Evolutionary conservation across 1,140 invertebrate species (phyloP).

Genomic region (Lethocerus indicus): DNA sequence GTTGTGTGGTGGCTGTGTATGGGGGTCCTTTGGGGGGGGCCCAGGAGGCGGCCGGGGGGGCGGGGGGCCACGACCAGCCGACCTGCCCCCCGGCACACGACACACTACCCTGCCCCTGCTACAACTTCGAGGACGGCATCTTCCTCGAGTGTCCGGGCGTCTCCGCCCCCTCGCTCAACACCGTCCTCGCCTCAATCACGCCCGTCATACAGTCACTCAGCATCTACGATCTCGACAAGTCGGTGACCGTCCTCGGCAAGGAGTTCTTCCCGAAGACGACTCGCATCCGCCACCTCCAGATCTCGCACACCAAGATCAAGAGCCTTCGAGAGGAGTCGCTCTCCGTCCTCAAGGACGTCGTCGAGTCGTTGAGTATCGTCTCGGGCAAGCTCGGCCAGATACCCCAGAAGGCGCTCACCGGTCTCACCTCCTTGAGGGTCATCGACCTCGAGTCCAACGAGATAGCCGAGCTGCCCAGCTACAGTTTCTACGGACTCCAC

Average conservation of each 20-base stretch:
- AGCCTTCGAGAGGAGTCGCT: conserved; percentile 58
- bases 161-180: conserved; percentile 36
- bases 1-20: too few species aligned
- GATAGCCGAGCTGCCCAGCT: conserved; percentile 64
- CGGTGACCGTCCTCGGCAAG: conserved; percentile 46
- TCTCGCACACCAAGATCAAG: conserved; percentile 61
- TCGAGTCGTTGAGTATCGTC: conserved; percentile 65
- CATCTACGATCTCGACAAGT: conserved; percentile 67
- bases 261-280: conserved; percentile 51
- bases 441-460: conserved; percentile 75
- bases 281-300: conserved; percentile 60
- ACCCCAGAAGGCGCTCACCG: conserved; percentile 60
- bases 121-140: conserved; percentile 77
- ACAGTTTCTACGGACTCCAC: conserved; percentile 69
- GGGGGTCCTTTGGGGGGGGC: too few species aligned
- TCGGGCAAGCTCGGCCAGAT: conserved; percentile 62
- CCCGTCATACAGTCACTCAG: conserved; percentile 59
- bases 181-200: conserved; percentile 33
- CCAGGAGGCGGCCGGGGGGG: background rate
- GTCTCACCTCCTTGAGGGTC: conserved; percentile 48
- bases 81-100: conserved; percentile 49
- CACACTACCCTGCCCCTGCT: conserved; percentile 69
- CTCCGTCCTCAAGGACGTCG: conserved; percentile 44
- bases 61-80: conserved; percentile 1
- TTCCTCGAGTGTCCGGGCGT: conserved; percentile 76